Percentiles rank a stretch among this genome's conserved stretches.
phyloP scores from a whole-genome alignment of 2,797 vertebrate genomes.

The Syndactyla subalaris region DNA sequence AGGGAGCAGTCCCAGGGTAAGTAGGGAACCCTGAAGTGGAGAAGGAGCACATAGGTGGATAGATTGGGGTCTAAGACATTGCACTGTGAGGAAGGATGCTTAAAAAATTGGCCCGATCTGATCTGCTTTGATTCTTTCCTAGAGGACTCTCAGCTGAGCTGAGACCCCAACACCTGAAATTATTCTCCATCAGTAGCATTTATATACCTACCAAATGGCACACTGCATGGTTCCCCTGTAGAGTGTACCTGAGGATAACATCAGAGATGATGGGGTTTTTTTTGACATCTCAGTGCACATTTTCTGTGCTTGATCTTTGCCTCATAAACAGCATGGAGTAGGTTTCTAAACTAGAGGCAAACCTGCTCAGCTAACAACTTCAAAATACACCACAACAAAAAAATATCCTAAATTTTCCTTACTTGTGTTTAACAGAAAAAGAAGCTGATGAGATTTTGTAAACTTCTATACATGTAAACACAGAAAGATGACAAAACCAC shows the following conservation, averaged over 20 bases:
- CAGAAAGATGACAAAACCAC: not conserved
- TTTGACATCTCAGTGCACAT: not conserved
- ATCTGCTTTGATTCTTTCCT: not conserved
- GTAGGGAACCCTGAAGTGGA: not conserved
- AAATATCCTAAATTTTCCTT: not conserved
- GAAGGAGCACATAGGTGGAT: not conserved
- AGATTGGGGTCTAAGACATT: not conserved
- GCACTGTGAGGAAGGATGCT: not conserved
- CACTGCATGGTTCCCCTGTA: rapidly evolving
- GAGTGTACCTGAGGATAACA: not conserved
- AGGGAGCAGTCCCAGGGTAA: not conserved
- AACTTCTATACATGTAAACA: not conserved
- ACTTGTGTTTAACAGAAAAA: not conserved
- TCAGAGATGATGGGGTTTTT: not conserved
- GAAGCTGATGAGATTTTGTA: not conserved
- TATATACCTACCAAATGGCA: not conserved
- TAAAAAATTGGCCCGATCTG: too few species aligned
- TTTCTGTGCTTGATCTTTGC: not conserved
- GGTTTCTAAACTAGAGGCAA: not conserved
- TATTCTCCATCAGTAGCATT: not conserved
- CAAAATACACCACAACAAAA: not conserved
- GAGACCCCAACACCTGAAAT: not conserved
- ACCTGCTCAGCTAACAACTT: not conserved
- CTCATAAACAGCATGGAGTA: not conserved
- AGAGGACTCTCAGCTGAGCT: not conserved